These are phyloP conservation scores for Syndactyla subalaris DNA, from an alignment of 2,797 vertebrate genomes.

Conservation along the genomic window DNA sequence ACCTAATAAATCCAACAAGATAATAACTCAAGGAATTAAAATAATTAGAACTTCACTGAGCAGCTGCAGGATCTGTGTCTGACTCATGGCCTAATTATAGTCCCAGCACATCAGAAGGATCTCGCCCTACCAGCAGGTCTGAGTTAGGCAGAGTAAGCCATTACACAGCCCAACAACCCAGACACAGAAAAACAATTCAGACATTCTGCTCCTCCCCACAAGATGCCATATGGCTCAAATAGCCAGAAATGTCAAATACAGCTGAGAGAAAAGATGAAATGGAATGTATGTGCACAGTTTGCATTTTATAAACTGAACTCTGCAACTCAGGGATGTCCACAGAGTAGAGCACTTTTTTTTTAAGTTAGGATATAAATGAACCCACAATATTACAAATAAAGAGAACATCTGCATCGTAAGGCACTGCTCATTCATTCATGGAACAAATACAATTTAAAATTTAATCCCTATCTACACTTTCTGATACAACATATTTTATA, in stretches of 20 bases:
- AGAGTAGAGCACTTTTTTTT: background rate
- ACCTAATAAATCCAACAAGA: background rate
- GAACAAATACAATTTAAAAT: background rate
- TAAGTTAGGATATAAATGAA: background rate
- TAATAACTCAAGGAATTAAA: conserved; percentile 11
- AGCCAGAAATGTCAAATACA: background rate
- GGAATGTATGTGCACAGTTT: rapidly evolving
- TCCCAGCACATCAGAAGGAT: background rate
- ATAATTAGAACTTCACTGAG: conserved; percentile 24
- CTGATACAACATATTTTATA: background rate
- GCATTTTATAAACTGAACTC: background rate
- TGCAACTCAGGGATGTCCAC: background rate
- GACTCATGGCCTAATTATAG: conserved; percentile 18
- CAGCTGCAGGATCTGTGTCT: conserved; percentile 5
- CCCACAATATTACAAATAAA: background rate
- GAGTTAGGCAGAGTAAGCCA: background rate
- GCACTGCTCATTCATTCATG: background rate
- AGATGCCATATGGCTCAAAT: background rate
- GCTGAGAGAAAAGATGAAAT: background rate
- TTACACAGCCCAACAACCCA: background rate
- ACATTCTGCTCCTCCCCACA: background rate
- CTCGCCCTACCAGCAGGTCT: background rate
- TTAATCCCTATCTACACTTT: background rate
- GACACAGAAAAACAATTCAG: background rate
- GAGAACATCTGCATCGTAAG: background rate